These are phyloP conservation scores for Asobara japonica DNA, from an alignment of 1,140 invertebrate genomes.

Conservation along the genomic window DNA sequence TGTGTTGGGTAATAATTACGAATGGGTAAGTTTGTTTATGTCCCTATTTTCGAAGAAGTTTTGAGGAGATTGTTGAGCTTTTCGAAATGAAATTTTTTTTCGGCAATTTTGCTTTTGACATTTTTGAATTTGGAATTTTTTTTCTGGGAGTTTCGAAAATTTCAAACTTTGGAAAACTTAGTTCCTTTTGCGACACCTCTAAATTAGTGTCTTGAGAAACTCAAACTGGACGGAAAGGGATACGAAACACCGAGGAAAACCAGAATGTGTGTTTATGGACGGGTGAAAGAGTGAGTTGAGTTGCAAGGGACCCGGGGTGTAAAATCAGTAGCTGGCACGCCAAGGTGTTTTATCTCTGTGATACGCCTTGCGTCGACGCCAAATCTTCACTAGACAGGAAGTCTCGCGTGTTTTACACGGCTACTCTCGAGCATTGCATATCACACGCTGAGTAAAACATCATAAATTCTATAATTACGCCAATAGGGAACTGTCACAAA, in stretches of 20 bases:
- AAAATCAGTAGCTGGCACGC: slow-evolving; percentile 8
- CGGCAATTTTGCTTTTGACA: too few species aligned
- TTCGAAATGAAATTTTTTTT: too few species aligned
- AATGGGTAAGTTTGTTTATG: too few species aligned
- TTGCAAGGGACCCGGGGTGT: neutral
- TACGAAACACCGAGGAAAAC: neutral
- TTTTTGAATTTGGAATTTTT: too few species aligned
- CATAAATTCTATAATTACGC: neutral
- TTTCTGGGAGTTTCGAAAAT: too few species aligned
- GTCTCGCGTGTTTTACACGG: neutral
- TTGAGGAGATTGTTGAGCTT: too few species aligned
- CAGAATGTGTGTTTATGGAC: slow-evolving; percentile 6
- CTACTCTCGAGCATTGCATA: neutral
- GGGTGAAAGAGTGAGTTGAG: neutral
- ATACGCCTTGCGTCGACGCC: slow-evolving; percentile 7
- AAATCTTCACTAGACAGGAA: slow-evolving; percentile 9
- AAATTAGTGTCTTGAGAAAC: slow-evolving; percentile 3
- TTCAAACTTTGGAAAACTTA: too few species aligned
- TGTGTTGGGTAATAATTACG: too few species aligned
- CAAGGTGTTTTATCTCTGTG: slow-evolving; percentile 9
- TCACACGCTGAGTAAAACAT: neutral
- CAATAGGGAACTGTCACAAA: neutral
- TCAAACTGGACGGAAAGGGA: neutral
- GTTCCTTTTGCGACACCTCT: too few species aligned
- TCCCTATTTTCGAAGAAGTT: too few species aligned